These are phyloP conservation scores for Paedocypris micromegethes DNA, from an alignment of 2,797 vertebrate genomes.

Conservation along the genomic window DNA sequence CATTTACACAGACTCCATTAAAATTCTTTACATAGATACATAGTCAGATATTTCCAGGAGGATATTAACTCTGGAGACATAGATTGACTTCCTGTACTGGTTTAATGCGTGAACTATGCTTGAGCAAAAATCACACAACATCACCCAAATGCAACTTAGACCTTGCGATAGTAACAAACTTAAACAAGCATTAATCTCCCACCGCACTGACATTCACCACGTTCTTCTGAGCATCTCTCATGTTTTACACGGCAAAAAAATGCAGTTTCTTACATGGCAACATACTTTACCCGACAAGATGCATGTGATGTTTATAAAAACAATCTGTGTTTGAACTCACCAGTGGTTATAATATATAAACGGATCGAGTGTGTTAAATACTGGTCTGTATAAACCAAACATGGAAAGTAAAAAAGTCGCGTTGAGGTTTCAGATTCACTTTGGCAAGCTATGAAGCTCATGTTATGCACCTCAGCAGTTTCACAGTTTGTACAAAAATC, in stretches of 20 bases:
- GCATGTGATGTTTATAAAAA: slow-evolving; percentile 8
- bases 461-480: slow-evolving; percentile 47
- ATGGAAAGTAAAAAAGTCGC: slow-evolving; percentile 33
- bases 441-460: slow-evolving; percentile 65
- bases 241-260: slow-evolving; percentile 1
- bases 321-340: background rate
- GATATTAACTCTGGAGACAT: slow-evolving; percentile 14
- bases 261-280: no score
- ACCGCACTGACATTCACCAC: background rate
- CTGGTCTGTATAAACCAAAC: slow-evolving; percentile 26
- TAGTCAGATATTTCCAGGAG: background rate
- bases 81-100: slow-evolving; percentile 12
- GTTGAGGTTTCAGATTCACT: slow-evolving; percentile 58
- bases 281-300: background rate
- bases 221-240: background rate
- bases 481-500: slow-evolving; percentile 58
- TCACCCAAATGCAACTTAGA: slow-evolving; percentile 16
- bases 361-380: background rate
- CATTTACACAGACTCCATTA: slow-evolving; percentile 10
- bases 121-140: slow-evolving; percentile 19
- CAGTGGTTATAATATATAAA: background rate
- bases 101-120: slow-evolving; percentile 8
- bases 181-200: background rate
- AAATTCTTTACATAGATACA: slow-evolving; percentile 24
- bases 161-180: slow-evolving; percentile 18